Evolutionary conservation across 2,888 invertebrate genomes (phyloP).

Genomic region (Thereva nobilitata): DNA sequence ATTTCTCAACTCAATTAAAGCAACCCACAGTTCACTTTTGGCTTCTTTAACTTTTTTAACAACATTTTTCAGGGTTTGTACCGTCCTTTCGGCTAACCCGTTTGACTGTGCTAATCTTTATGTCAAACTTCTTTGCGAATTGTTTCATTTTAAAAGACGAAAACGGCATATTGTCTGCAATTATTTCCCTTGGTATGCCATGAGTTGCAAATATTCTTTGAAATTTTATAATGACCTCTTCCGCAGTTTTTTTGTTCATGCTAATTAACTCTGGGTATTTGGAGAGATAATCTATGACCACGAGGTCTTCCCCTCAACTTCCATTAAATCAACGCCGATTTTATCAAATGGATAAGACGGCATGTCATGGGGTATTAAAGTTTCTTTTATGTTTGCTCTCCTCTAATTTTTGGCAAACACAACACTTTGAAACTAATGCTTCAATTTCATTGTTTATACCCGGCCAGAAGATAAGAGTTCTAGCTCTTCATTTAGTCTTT

Average conservation of each 20-base stretch:
- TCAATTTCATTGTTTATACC: constrained; percentile 27
- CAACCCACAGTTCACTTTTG: too few species aligned
- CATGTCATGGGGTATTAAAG: constrained; percentile 16
- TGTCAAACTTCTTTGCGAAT: too few species aligned
- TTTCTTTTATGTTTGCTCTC: constrained; percentile 15
- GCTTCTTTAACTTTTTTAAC: too few species aligned
- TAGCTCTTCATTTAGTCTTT: constrained; percentile 32
- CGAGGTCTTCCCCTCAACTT: constrained; percentile 32
- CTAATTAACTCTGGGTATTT: constrained; percentile 41
- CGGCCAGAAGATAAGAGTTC: constrained; percentile 35
- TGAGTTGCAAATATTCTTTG: constrained; percentile 21
- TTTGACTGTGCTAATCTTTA: too few species aligned
- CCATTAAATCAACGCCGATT: constrained; percentile 46
- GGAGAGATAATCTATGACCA: constrained; percentile 43
- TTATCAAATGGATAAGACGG: constrained; percentile 37
- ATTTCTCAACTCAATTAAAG: too few species aligned
- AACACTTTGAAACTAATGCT: constrained; percentile 14
- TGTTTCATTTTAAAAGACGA: too few species aligned
- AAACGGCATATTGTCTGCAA: too few species aligned
- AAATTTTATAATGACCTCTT: constrained; percentile 2
- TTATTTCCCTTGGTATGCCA: constrained; percentile 44
- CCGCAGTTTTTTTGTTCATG: constrained; percentile 7
- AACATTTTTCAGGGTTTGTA: too few species aligned
- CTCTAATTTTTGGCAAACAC: constrained; percentile 33
- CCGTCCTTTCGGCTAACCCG: too few species aligned